phyloP scores from a whole-genome alignment of 2,113 vertebrate species.

The Ptilorrhoa leucosticta region DNA sequence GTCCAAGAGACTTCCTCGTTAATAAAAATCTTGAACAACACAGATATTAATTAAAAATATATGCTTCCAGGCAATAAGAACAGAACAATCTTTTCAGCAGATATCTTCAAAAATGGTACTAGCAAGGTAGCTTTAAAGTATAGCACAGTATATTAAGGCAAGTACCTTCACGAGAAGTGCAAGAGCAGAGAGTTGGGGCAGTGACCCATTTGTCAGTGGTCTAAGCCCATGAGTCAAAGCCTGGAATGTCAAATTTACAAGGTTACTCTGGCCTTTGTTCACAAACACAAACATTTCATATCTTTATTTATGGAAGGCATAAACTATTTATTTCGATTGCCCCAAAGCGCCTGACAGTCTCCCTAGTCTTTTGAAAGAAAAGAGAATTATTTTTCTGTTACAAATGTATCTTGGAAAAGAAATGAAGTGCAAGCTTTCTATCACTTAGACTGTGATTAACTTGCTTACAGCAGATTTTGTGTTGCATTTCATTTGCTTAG shows the following conservation, averaged over 20 bases:
- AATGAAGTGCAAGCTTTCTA: conserved; percentile 35
- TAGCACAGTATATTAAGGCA: neutral
- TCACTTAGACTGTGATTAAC: conserved; percentile 54
- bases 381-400: conserved; percentile 31
- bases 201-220: neutral
- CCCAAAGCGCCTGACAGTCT: neutral
- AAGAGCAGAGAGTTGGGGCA: neutral
- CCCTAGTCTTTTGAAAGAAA: conserved; percentile 23
- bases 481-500: conserved; percentile 38
- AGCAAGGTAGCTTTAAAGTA: neutral
- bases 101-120: neutral
- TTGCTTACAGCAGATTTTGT: conserved; percentile 44
- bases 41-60: neutral
- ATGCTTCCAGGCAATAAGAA: neutral
- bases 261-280: neutral
- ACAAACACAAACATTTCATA: conserved; percentile 22
- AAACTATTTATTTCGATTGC: conserved; percentile 35
- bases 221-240: neutral
- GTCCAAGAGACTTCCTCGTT: neutral
- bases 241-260: neutral
- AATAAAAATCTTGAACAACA: neutral
- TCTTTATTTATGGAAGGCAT: conserved; percentile 21
- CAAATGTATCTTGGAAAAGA: conserved; percentile 31
- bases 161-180: neutral
- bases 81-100: neutral